A percentile compares a stretch with the other conserved stretches of the same genome.
Evolutionary conservation across 1,140 invertebrate genomes (phyloP).

Genomic region (Leucophenga varia): DNA sequence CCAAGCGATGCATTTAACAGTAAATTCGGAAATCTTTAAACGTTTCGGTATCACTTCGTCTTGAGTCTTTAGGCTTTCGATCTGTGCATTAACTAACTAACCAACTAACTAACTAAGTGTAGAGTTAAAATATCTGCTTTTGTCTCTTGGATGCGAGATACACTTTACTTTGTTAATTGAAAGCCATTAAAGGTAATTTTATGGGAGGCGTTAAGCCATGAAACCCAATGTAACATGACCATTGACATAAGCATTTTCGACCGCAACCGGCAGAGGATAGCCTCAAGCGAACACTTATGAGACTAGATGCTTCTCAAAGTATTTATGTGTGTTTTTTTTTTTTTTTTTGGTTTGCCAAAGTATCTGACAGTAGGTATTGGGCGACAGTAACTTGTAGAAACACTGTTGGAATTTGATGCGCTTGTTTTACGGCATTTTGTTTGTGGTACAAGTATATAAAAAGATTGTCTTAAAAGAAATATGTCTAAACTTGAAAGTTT

Average conservation of each 20-base stretch:
- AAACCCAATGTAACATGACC: slow-evolving; percentile 55
- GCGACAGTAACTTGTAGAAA: slow-evolving; percentile 3
- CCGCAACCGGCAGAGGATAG: slow-evolving; percentile 1
- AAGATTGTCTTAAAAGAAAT: not conserved
- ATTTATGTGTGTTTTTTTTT: not conserved
- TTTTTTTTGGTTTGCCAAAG: not conserved
- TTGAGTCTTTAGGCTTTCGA: not conserved
- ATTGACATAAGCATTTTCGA: slow-evolving; percentile 45
- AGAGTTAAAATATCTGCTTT: too few species aligned
- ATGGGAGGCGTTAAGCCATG: slow-evolving; percentile 56
- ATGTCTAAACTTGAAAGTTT: too few species aligned
- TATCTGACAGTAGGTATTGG: slow-evolving; percentile 7
- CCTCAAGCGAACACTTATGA: slow-evolving; percentile 11
- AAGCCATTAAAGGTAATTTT: slow-evolving; percentile 57
- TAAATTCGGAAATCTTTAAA: too few species aligned
- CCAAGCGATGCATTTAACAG: too few species aligned
- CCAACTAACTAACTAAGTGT: too few species aligned
- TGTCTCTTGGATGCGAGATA: slow-evolving; percentile 28
- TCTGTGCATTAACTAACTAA: too few species aligned
- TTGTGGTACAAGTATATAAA: slow-evolving; percentile 10
- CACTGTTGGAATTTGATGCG: slow-evolving; percentile 37
- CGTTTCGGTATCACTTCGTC: too few species aligned
- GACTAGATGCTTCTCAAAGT: not conserved
- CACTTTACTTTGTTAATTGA: slow-evolving; percentile 56
- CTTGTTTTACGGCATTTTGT: slow-evolving; percentile 14